These are phyloP conservation scores for Corydoras maculifer DNA, from an alignment of 2,113 vertebrate genomes.

Conservation along the genomic window DNA sequence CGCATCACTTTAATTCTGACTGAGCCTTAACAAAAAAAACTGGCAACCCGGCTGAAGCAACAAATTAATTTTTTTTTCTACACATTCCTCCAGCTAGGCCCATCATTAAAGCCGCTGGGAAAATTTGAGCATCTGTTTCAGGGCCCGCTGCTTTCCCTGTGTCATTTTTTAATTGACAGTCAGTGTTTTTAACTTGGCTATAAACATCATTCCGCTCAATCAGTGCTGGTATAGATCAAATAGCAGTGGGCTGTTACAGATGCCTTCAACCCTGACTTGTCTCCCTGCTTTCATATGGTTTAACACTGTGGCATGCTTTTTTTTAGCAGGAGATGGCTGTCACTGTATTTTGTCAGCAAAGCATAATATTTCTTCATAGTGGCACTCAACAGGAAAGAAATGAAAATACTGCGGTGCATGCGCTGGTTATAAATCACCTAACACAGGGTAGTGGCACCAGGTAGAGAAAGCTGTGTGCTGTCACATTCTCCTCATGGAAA, in stretches of 20 bases:
- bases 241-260: slow-evolving; percentile 59
- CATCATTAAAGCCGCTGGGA: slow-evolving; percentile 69
- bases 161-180: slow-evolving; percentile 74
- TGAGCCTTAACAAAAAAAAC: slow-evolving; percentile 63
- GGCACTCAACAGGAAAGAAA: slow-evolving; percentile 72
- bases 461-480: slow-evolving; percentile 66
- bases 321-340: slow-evolving; percentile 69
- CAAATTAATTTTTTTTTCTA: slow-evolving; percentile 70
- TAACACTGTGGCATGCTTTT: slow-evolving; percentile 64
- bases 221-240: slow-evolving; percentile 71
- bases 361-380: slow-evolving; percentile 76
- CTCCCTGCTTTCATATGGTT: slow-evolving; percentile 63
- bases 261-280: slow-evolving; percentile 64
- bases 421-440: slow-evolving; percentile 73
- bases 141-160: slow-evolving; percentile 61
- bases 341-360: slow-evolving; percentile 80
- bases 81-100: slow-evolving; percentile 64
- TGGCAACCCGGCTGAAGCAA: slow-evolving; percentile 61
- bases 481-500: slow-evolving; percentile 63
- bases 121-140: slow-evolving; percentile 66
- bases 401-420: slow-evolving; percentile 71
- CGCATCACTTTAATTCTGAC: slow-evolving; percentile 58
- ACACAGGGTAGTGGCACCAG: slow-evolving; percentile 64
- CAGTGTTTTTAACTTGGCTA: slow-evolving; percentile 63
- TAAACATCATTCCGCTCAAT: slow-evolving; percentile 71